A percentile compares a stretch with the other conserved stretches of the same genome.
Conservation (phyloP, 2,113 vertebrate species). For the Neopipo cinnamomea region DNA sequence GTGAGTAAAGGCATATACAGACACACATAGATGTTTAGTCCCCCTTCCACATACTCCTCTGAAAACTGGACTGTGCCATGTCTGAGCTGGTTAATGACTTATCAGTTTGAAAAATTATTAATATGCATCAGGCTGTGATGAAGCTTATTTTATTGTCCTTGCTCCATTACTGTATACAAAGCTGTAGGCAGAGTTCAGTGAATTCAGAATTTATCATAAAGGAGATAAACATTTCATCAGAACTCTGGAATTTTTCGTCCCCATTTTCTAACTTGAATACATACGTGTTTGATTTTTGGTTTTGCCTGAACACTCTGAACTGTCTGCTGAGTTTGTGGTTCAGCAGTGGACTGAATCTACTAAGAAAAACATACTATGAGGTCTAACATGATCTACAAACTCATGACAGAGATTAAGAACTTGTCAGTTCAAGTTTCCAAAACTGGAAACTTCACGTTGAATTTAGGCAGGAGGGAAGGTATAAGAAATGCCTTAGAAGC, state of each 20-base stretch:
- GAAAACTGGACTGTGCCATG: not conserved
- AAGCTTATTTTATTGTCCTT: not conserved
- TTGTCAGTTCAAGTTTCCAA: not conserved
- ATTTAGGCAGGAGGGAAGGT: not conserved
- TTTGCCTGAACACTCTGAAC: not conserved
- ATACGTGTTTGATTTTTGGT: not conserved
- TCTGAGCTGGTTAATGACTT: not conserved
- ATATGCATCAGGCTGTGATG: not conserved
- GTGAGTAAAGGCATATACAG: not conserved
- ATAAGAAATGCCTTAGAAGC: not conserved
- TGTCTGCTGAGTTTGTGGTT: not conserved
- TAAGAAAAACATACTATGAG: not conserved
- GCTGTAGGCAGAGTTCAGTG: not conserved
- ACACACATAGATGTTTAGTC: accelerated
- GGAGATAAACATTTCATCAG: not conserved
- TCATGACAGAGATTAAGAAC: not conserved
- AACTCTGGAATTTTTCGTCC: not conserved
- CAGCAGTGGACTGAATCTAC: not conserved
- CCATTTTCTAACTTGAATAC: not conserved
- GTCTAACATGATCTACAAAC: not conserved
- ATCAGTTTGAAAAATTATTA: not conserved
- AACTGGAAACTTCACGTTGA: not conserved
- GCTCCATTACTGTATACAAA: not conserved
- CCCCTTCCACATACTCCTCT: not conserved
- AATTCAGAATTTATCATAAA: not conserved